phyloP scores from a whole-genome alignment of 2,888 invertebrate genomes.

The Cotesia congregata region DNA sequence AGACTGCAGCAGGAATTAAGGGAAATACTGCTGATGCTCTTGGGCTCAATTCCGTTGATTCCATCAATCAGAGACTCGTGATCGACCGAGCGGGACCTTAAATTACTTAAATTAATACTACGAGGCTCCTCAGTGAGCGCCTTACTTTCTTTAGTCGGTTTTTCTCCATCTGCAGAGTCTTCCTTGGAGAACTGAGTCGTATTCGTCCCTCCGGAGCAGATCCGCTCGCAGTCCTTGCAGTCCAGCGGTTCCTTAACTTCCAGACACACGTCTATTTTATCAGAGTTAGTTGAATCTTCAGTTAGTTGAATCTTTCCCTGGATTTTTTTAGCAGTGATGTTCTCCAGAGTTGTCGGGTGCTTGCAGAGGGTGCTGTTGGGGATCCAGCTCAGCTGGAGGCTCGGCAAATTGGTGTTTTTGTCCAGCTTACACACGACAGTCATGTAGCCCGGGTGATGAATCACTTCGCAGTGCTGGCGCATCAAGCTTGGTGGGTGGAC shows the following conservation, averaged over 20 bases:
- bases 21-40: slow-evolving; percentile 65
- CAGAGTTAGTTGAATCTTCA: slow-evolving; percentile 62
- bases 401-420: slow-evolving; percentile 82
- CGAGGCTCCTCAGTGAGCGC: slow-evolving; percentile 41
- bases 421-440: slow-evolving; percentile 88
- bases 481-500: slow-evolving; percentile 93
- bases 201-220: slow-evolving; percentile 61
- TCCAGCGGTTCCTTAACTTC: slow-evolving; percentile 66
- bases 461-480: slow-evolving; percentile 84
- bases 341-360: slow-evolving; percentile 83
- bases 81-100: slow-evolving; percentile 57
- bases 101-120: slow-evolving; percentile 47
- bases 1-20: slow-evolving; percentile 66
- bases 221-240: slow-evolving; percentile 66
- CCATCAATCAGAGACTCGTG: slow-evolving; percentile 57
- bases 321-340: slow-evolving; percentile 59
- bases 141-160: slow-evolving; percentile 8
- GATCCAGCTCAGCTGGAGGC: slow-evolving; percentile 93
- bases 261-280: slow-evolving; percentile 66
- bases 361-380: slow-evolving; percentile 91
- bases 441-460: slow-evolving; percentile 94
- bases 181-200: slow-evolving; percentile 1
- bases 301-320: slow-evolving; percentile 65
- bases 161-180: not conserved
- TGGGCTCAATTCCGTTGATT: slow-evolving; percentile 8